Evolutionary conservation across 2,797 vertebrate genomes (phyloP), one percentile per base, ranked within the genome.

Genomic region (Erpetoichthys calabaricus): DNA sequence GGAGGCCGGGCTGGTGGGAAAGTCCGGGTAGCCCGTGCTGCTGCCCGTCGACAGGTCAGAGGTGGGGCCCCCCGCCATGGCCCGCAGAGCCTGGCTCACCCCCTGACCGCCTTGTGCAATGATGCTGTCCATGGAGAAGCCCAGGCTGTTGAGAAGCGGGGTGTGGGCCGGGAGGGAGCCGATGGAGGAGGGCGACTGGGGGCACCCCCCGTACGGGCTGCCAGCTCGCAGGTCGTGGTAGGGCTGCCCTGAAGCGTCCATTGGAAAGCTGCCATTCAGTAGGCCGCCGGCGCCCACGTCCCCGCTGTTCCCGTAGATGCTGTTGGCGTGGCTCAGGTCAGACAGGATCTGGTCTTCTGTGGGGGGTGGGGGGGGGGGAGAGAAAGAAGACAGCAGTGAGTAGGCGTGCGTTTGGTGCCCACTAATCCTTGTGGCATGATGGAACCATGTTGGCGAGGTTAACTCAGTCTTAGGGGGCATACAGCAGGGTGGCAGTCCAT

Each of bases 1-100:
- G 41, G 95, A 98, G 59, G 88, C 94, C 0, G 94, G 95, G 73
- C 95, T 98, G 61, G 94, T 95, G 67, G 95, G 95, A 81, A 98
- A 98, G 86, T 98, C 95, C 6, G 95, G 95, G 73, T 98, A 98
- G 70, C 95, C 94, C 45, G 94, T 93, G 73, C 94, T 98, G 86
- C 95, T 98, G 49, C 92, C 94, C 7, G 95, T 98, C 56, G 95
- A 98, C 63, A 98, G 92, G 80, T 98, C 95, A 61, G 95, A 98
- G 68, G 89, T 97, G 45, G 94, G 93, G 0, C 93, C 94, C 57
- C 91, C 89, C 0, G 88, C 88, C 89, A 93, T 90, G 71, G 89
- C 86, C 76, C 93, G 88, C 75, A 96, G 84, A 44, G 91, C 87
- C 80, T 94, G 91, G 65, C 89, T 89, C 56, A 90, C 89, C n/a